Evolutionary conservation across 2,797 vertebrate genomes (phyloP), one percentile per base, ranked within the genome.

Genomic region (Pangasius krempfi): DNA sequence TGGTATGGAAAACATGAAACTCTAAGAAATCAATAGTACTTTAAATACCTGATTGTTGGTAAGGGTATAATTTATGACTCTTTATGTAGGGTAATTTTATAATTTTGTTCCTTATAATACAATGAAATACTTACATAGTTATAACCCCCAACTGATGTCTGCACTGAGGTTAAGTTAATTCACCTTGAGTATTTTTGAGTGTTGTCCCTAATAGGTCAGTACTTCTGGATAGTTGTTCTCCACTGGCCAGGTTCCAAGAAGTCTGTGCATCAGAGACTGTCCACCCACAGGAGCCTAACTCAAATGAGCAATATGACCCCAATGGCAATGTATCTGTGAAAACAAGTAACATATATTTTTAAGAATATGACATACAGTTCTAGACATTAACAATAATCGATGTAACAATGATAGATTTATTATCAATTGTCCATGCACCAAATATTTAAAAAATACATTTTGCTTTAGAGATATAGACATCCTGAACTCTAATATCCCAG

Each of bases 231-330:
- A 93, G 92, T 68, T 96, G 92, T 40, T 95, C 92, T 93, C 95
- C 95, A 78, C 94, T 92, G 6, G 83, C 85, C 89, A 96, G 92
- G 88, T 93, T 95, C 98, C 98, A 98, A 66, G 93, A 93, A 1
- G 87, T 91, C 52, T 84, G 93, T 90, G 91, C 92, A 20, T 92
- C 95, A 89, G 94, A 93, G 70, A 94, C 85, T 0, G 94, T 96
- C 98, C 98, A 98, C 68, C 97, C 97, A 90, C 98, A 98, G 0
- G 90, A 89, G 80, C 95, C 96, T 47, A 92, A 91, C 91, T 98
- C 97, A 93, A 98, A 98, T 0, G 97, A 97, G 89, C 98, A 98
- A 16, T 97, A 94, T 25, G 97, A 96, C n/a, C 97, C 97, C 16
- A 94, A 90, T 0, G 97, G 97, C 89, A 98, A 94, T 88, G 87